Percentiles rank a stretch among this genome's conserved stretches.
Evolutionary conservation across 2,797 vertebrate species (phyloP).

Genomic region (Phataginus tetradactyla): DNA sequence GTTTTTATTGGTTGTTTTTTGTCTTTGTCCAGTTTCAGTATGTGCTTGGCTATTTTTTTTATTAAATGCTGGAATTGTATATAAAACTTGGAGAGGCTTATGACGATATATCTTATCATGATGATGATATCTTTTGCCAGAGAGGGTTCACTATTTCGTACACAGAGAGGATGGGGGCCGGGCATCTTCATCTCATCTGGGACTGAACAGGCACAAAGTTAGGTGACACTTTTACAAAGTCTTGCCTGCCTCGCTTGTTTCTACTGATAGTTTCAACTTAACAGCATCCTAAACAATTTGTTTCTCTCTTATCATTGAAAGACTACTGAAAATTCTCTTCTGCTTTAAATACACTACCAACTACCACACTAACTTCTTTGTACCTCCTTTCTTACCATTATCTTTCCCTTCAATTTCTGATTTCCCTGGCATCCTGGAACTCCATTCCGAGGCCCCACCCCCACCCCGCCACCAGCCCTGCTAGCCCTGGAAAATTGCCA

Average conservation of each 20-base stretch:
- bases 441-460: not conserved
- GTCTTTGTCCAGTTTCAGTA: not conserved
- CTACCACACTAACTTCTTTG: not conserved
- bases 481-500: not conserved
- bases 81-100: not conserved
- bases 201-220: not conserved
- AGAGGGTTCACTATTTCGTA: not conserved
- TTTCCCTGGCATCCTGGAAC: not conserved
- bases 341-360: not conserved
- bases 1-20: not conserved
- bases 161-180: not conserved
- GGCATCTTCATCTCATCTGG: not conserved
- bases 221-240: not conserved
- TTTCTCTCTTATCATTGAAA: not conserved
- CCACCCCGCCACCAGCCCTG: no score
- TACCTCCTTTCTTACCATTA: not conserved
- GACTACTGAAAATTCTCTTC: not conserved
- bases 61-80: not conserved
- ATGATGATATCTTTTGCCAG: not conserved
- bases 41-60: not conserved
- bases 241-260: not conserved
- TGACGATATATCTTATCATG: not conserved
- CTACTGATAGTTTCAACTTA: not conserved
- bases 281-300: not conserved
- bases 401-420: not conserved